Conservation (phyloP, 2,888 invertebrate genomes). For the Epinotia brunnichana region DNA sequence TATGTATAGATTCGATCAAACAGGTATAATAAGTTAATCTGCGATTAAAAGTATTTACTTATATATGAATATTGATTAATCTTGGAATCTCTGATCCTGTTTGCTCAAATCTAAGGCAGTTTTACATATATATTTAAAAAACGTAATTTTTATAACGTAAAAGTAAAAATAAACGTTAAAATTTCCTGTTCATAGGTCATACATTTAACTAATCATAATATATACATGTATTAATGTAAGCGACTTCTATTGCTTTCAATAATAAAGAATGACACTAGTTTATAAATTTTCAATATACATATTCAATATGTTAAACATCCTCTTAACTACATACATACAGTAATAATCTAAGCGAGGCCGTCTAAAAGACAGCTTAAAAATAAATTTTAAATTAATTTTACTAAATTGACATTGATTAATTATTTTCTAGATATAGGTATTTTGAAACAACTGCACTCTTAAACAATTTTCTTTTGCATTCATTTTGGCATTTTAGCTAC, state of each 20-base stretch:
- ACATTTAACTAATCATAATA: constrained; percentile 38
- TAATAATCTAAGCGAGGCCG: constrained; percentile 42
- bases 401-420: constrained; percentile 54
- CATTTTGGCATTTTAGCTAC: constrained; percentile 50
- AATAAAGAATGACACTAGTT: constrained; percentile 53
- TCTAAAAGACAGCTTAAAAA: constrained; percentile 48
- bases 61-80: too few species aligned
- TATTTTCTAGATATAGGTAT: constrained; percentile 46
- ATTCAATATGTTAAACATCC: constrained; percentile 47
- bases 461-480: constrained; percentile 48
- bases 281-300: constrained; percentile 49
- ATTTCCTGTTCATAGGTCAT: constrained; percentile 33
- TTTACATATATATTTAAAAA: background rate
- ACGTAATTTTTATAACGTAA: background rate
- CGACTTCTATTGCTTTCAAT: constrained; percentile 72
- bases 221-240: constrained; percentile 60
- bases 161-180: constrained; percentile 1
- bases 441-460: constrained; percentile 44
- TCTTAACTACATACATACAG: constrained; percentile 42
- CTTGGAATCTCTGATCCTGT: too few species aligned
- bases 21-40: too few species aligned
- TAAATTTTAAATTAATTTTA: constrained; percentile 48
- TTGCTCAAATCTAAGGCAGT: constrained; percentile 5
- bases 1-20: too few species aligned
- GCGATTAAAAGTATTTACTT: too few species aligned